Evolutionary conservation across 1,140 invertebrate species (phyloP).

Genomic region (Kradibia gibbosae): DNA sequence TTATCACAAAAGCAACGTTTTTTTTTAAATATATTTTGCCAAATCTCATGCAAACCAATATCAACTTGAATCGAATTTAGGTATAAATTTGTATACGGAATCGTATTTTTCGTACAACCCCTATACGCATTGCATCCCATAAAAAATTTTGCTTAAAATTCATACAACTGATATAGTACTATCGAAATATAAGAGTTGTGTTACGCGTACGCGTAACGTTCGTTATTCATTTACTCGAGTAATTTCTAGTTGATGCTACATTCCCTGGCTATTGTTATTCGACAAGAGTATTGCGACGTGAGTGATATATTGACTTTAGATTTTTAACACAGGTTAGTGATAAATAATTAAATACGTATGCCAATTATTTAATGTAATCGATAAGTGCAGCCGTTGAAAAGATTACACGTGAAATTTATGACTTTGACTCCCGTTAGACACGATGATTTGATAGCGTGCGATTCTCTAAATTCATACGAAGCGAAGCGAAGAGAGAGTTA

Average conservation of each 20-base stretch:
- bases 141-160: background rate
- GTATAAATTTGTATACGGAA: conserved; percentile 2
- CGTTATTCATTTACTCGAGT: background rate
- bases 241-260: background rate
- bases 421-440: background rate
- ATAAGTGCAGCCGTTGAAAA: background rate
- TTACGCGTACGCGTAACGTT: background rate
- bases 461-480: background rate
- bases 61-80: conserved; percentile 18
- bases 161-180: background rate
- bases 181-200: background rate
- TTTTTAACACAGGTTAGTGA: background rate
- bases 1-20: too few species aligned
- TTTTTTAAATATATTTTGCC: conserved; percentile 1
- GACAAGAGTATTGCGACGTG: too few species aligned
- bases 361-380: background rate
- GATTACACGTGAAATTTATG: background rate
- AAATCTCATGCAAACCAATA: background rate
- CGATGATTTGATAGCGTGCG: background rate
- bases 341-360: background rate
- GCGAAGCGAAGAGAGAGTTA: too few species aligned
- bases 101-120: background rate
- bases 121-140: background rate
- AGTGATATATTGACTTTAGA: background rate
- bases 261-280: too few species aligned